These are phyloP conservation scores for Ochropleura leucogaster DNA, from an alignment of 2,888 invertebrate genomes.

Conservation along the genomic window DNA sequence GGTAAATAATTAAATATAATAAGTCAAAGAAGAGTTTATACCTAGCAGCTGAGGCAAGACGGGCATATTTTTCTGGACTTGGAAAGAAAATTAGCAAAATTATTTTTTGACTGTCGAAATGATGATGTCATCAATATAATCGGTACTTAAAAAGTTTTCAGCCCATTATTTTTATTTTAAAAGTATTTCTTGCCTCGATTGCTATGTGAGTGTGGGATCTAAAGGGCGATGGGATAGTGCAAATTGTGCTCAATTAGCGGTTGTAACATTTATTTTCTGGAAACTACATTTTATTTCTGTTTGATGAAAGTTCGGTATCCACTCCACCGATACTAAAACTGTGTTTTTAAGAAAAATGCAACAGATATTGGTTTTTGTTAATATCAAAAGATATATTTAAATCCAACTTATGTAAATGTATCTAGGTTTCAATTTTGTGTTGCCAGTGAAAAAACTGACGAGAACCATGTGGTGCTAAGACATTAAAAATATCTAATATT, in stretches of 20 bases:
- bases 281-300: constrained; percentile 22
- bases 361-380: not conserved
- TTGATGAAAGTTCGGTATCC: not conserved
- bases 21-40: constrained; percentile 68
- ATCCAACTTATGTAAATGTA: not conserved
- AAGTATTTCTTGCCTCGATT: constrained; percentile 82
- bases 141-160: not conserved
- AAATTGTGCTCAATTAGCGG: constrained; percentile 80
- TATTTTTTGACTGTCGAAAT: not conserved
- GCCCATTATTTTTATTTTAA: constrained; percentile 20
- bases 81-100: not conserved
- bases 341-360: constrained; percentile 11
- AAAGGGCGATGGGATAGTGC: constrained; percentile 75
- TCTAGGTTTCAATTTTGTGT: not conserved
- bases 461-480: constrained; percentile 80
- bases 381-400: not conserved
- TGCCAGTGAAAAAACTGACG: constrained; percentile 41
- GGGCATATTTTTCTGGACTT: constrained; percentile 15
- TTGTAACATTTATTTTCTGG: constrained; percentile 64
- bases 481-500: constrained; percentile 71
- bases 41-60: constrained; percentile 87
- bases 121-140: not conserved
- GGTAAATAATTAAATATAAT: constrained; percentile 66
- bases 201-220: constrained; percentile 82
- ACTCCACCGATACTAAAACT: not conserved